Base-by-base conservation (phyloP, 2,888 invertebrate species). In the Pycnomerus fuliginosus region DNA sequence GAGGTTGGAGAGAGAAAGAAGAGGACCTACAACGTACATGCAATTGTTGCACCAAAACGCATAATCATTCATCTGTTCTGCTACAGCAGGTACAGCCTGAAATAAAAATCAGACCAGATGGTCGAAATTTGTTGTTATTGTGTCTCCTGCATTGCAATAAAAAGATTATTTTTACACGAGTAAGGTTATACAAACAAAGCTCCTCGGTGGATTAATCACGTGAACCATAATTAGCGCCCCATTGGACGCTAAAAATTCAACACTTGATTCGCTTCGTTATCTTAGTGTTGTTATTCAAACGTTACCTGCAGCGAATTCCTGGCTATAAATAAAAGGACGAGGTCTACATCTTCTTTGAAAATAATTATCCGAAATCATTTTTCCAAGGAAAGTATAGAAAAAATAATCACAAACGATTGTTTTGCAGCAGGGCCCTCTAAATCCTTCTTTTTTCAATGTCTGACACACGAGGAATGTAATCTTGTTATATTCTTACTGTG, bases 391-490 rank as follows among this genome's bases (percentile, higher is more conserved):
- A 38, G 38, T 38, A 38, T 8, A 12, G 10, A 44, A 55, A 56
- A 54, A 54, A 15, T 53, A 58, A 58, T 54, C 55, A 58, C 56
- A 58, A 55, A 56, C 49, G 56, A 58, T 60, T 58, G 59, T 56
- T 55, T 59, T 56, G 56, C 52, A 47, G 57, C 57, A 52, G 57
- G 56, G 56, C 53, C 55, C n/a, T n/a, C n/a, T n/a, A n/a, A n/a
- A n/a, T 53, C 27, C 44, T 53, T 52, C 55, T 40, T 59, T 59
- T 59, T 53, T 49, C 52, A 45, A 47, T 55, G 59, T 59, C 59
- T 59, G 59, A 59, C 56, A 59, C 53, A 58, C 55, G 51, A 53
- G 55, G 60, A 58, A 58, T 60, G 56, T 56, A 58, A 56, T 60
- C 58, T 60, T 55, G 58, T 56, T 58, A 52, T 54, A 60, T 60